Percentiles rank a stretch among this genome's conserved stretches.
These are phyloP conservation scores for Nanorana parkeri DNA, from an alignment of 2,113 vertebrate species.

Conservation along the genomic window DNA sequence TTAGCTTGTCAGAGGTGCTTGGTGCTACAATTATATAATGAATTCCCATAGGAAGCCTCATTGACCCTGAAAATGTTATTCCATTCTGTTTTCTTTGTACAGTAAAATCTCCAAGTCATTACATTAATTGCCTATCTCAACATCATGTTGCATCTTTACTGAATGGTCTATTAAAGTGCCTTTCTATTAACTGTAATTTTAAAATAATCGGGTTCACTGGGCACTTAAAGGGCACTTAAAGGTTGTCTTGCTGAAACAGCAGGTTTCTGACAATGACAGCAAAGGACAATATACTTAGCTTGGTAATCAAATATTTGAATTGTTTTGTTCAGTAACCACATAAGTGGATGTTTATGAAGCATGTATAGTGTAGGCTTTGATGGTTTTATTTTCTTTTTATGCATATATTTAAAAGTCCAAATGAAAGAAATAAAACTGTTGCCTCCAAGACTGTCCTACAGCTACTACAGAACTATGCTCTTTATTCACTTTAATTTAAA, in stretches of 20 bases:
- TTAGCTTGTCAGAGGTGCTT: slow-evolving; percentile 9
- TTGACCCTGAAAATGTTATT: slow-evolving; percentile 45
- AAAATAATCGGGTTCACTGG: slow-evolving; percentile 32
- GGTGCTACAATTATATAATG: neutral
- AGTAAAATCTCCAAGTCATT: slow-evolving; percentile 44
- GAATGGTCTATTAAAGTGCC: slow-evolving; percentile 23
- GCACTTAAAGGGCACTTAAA: slow-evolving; percentile 18
- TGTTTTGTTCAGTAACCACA: no score
- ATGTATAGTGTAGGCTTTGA: no score
- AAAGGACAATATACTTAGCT: neutral
- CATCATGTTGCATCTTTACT: neutral
- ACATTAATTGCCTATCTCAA: slow-evolving; percentile 36
- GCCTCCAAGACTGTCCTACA: no score
- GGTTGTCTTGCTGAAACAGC: slow-evolving; percentile 25
- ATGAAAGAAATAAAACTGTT: no score
- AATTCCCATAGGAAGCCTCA: slow-evolving; percentile 31
- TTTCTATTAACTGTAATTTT: slow-evolving; percentile 37
- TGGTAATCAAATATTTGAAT: neutral
- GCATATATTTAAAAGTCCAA: no score
- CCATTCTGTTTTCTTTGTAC: slow-evolving; percentile 29
- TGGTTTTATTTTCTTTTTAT: no score
- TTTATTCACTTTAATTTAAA: no score
- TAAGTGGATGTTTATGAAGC: no score
- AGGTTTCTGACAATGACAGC: neutral
- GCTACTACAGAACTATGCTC: no score